These are phyloP conservation scores for Malurus leucopterus DNA, from an alignment of 2,797 vertebrate genomes.

Conservation along the genomic window DNA sequence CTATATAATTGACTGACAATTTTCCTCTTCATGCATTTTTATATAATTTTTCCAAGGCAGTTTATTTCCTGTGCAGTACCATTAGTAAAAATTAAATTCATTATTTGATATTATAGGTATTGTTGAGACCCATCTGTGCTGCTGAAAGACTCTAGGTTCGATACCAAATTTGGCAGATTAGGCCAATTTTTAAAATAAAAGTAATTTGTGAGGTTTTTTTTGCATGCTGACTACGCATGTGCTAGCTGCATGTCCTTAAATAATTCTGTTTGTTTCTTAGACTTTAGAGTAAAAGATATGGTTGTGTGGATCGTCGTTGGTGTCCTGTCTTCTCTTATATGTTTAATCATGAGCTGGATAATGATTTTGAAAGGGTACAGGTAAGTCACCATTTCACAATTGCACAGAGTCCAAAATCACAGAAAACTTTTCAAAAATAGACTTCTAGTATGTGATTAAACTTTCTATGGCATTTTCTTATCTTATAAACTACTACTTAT, in stretches of 20 bases:
- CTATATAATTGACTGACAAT: neutral
- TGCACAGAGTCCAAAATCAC: neutral
- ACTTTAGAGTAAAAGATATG: slow-evolving; percentile 71
- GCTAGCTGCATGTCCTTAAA: neutral
- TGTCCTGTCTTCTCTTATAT: slow-evolving; percentile 77
- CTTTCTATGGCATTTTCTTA: neutral
- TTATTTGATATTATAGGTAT: neutral
- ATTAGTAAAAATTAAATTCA: neutral
- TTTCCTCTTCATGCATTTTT: neutral
- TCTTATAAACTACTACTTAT: neutral
- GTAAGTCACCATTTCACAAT: slow-evolving; percentile 64
- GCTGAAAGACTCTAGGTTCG: neutral
- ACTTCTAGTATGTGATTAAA: neutral
- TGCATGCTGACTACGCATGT: neutral
- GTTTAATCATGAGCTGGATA: slow-evolving; percentile 82
- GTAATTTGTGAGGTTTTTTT: neutral
- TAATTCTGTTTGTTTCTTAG: slow-evolving; percentile 69
- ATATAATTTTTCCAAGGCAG: neutral
- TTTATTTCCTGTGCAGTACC: neutral
- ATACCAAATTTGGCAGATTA: neutral
- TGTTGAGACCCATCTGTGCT: neutral
- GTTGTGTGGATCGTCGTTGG: slow-evolving; percentile 83
- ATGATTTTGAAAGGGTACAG: slow-evolving; percentile 82
- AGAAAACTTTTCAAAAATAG: neutral
- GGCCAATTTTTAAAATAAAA: neutral